Base-by-base conservation (phyloP, 2,888 invertebrate species). In the Tromatobia lineatoria region DNA sequence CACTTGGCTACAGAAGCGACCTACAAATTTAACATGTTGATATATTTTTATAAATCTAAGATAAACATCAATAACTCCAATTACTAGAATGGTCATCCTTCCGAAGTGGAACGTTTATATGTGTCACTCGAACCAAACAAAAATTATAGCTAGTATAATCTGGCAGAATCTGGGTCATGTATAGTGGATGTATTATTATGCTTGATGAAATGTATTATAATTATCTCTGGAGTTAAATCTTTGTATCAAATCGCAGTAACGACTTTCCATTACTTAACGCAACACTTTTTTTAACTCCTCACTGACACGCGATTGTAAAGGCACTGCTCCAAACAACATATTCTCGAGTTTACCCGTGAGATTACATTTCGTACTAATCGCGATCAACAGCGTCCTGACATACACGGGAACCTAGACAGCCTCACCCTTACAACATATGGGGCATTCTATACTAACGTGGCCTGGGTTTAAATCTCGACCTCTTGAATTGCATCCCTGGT, bases 351-450 rank as follows among this genome's bases (percentile, higher is more conserved):
- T 64, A 70, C 45, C 47, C 1, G 18, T 10, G 45, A 38, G 80
- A 80, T 83, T 83, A 80, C 76, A 75, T 75, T 78, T 73, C 64
- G 52, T 25, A 61, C 29, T 69, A 73, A 42, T 66, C 67, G 70
- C 67, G 42, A 42, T 67, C 29, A 52, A 70, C 66, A 50, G 66
- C 23, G 50, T 42, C 52, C 75, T 66, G 79, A 77, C 47, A 59
- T 45, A 54, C 54, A 74, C 70, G 18, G 15, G 25, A 75, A 59
- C 61, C 69, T 25, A 6, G 61, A 38, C 29, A 10, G 52, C 25
- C 38, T 80, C 66, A 25, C 13, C 54, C 52, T 66, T 66, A 42
- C n/a, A 15, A 25, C n/a, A 23, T 45, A n/a, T n/a, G n/a, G n/a
- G n/a, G n/a, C n/a, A n/a, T n/a, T n/a, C n/a, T n/a, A n/a, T n/a